Evolutionary conservation across 2,888 invertebrate species (phyloP).

Genomic region (Rutpela maculata): DNA sequence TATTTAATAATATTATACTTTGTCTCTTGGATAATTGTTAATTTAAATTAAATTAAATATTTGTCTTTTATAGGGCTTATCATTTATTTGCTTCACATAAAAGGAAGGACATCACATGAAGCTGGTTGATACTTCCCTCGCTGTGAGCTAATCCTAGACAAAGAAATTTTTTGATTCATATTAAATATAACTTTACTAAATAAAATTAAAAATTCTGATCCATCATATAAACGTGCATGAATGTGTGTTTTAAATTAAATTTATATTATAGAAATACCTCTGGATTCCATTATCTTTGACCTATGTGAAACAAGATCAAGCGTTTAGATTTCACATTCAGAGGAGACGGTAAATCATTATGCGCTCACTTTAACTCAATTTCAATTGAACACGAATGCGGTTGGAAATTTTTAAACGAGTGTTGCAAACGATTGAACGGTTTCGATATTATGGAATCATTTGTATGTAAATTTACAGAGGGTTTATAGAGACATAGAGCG

Average conservation of each 20-base stretch:
- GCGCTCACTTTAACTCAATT: slow-evolving; percentile 69
- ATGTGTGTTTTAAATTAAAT: background rate
- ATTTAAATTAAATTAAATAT: too few species aligned
- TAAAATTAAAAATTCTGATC: too few species aligned
- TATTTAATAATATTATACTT: too few species aligned
- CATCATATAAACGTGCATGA: too few species aligned
- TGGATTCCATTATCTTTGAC: slow-evolving; percentile 2
- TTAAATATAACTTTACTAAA: too few species aligned
- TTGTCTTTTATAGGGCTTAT: too few species aligned
- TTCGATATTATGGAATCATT: slow-evolving; percentile 62
- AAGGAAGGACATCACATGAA: too few species aligned
- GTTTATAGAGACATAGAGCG: background rate
- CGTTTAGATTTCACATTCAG: slow-evolving; percentile 15
- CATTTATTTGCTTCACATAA: too few species aligned
- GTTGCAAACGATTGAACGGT: slow-evolving; percentile 58
- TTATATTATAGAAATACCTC: background rate
- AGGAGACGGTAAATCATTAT: slow-evolving; percentile 66
- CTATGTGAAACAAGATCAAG: slow-evolving; percentile 14
- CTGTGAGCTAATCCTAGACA: too few species aligned
- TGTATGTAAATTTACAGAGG: slow-evolving; percentile 62
- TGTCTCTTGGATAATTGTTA: too few species aligned
- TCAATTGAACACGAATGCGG: slow-evolving; percentile 69
- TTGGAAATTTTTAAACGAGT: slow-evolving; percentile 64
- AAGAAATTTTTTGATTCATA: too few species aligned
- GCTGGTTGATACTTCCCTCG: too few species aligned